A percentile compares a stretch with the other conserved stretches of the same genome.
Conservation (phyloP, 2,888 invertebrate genomes). For the Acholoe squamosa region DNA sequence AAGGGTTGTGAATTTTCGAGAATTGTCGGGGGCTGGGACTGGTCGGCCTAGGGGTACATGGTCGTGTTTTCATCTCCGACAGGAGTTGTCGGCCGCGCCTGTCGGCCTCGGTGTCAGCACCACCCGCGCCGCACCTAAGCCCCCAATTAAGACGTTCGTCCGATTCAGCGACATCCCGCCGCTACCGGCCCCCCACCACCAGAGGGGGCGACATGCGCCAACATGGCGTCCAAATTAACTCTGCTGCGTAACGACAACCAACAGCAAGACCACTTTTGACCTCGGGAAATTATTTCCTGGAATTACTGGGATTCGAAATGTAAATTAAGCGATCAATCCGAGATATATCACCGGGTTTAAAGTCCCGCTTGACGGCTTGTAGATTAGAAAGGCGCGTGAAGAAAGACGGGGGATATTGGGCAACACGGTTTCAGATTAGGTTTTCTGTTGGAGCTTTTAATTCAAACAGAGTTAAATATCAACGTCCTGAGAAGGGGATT, state of each 20-base stretch:
- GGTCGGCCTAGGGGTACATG: not conserved
- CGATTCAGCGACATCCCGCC: constrained; percentile 30
- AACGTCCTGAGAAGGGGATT: constrained; percentile 40
- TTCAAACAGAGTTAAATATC: constrained; percentile 59
- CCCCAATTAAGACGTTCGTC: constrained; percentile 49
- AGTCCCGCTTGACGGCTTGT: constrained; percentile 46
- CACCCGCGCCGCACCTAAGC: constrained; percentile 55
- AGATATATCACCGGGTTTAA: constrained; percentile 59
- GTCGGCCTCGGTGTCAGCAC: constrained; percentile 38
- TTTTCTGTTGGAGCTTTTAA: constrained; percentile 50
- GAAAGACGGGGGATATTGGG: constrained; percentile 52
- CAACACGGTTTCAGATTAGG: constrained; percentile 50
- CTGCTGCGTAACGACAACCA: not conserved
- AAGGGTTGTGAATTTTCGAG: too few relatives aligned
- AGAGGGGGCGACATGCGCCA: constrained; percentile 40
- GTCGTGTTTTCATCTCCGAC: constrained; percentile 63
- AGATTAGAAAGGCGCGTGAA: constrained; percentile 53
- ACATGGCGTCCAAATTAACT: constrained; percentile 59
- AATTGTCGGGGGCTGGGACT: not conserved
- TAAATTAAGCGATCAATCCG: constrained; percentile 60
- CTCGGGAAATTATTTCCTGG: constrained; percentile 57
- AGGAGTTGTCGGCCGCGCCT: constrained; percentile 24
- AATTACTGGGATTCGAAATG: constrained; percentile 61
- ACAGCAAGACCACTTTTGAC: constrained; percentile 50
- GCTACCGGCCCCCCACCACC: not conserved